Percentiles rank a stretch among this genome's conserved stretches.
These are phyloP conservation scores for Neopipo cinnamomea DNA, from an alignment of 2,113 vertebrate genomes.

Conservation along the genomic window DNA sequence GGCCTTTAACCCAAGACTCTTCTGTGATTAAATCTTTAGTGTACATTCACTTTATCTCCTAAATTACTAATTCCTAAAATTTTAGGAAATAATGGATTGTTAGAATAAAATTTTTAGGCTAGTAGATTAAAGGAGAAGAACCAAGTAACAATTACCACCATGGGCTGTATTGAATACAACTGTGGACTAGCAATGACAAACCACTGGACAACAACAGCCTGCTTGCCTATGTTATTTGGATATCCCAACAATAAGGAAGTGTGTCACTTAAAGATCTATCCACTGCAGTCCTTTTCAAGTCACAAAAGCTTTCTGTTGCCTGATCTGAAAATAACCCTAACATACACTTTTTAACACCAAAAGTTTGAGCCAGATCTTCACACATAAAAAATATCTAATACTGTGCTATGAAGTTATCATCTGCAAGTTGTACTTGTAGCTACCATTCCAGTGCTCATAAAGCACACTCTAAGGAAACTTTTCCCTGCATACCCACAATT, in stretches of 20 bases:
- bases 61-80: background rate
- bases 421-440: background rate
- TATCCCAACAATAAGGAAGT: background rate
- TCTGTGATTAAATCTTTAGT: background rate
- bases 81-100: background rate
- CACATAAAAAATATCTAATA: background rate
- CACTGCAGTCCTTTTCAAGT: background rate
- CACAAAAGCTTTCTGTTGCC: background rate
- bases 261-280: background rate
- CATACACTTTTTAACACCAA: background rate
- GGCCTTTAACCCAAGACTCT: background rate
- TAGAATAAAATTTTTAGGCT: background rate
- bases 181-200: background rate
- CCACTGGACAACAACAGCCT: background rate
- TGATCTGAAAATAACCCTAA: background rate
- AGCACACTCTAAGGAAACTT: accelerated
- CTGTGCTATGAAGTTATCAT: accelerated
- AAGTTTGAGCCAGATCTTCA: background rate
- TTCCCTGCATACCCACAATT: background rate
- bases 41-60: background rate
- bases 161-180: background rate
- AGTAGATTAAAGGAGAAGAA: background rate
- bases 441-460: background rate
- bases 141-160: background rate
- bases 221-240: background rate